These are phyloP conservation scores for Notothenia rossii DNA, from an alignment of 2,113 vertebrate species.

Conservation along the genomic window DNA sequence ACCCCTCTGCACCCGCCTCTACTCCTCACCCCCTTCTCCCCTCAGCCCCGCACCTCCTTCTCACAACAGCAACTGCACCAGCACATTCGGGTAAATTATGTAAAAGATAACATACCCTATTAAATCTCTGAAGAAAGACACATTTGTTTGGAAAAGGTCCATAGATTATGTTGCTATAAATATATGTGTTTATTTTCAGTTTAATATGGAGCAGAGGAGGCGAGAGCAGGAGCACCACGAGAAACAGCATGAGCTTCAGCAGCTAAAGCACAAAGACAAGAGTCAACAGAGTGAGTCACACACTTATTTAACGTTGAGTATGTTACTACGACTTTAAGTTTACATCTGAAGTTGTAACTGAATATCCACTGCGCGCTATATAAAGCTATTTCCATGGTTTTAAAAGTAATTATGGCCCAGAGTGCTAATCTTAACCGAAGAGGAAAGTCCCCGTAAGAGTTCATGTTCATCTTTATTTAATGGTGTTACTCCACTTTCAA, in stretches of 20 bases:
- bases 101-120: neutral
- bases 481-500: conserved; percentile 21
- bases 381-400: conserved; percentile 10
- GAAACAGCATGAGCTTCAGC: conserved; percentile 92
- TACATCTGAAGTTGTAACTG: neutral
- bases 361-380: neutral
- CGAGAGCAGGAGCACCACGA: conserved; percentile 88
- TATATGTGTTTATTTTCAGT: conserved; percentile 72
- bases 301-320: neutral
- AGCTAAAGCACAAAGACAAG: conserved; percentile 95
- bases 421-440: conserved; percentile 19
- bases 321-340: conserved; percentile 9
- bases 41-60: conserved; percentile 84
- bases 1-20: conserved; percentile 90
- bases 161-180: neutral
- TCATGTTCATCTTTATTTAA: conserved; percentile 30
- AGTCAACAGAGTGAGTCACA: conserved; percentile 91
- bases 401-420: conserved; percentile 25
- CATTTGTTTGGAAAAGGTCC: neutral
- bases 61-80: conserved; percentile 89
- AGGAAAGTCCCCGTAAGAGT: conserved; percentile 53
- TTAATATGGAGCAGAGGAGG: conserved; percentile 88
- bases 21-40: conserved; percentile 84
- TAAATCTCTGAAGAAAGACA: neutral
- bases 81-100: conserved; percentile 84